These are phyloP conservation scores for Phortica okadai DNA, from an alignment of 2,888 invertebrate species.

Conservation along the genomic window DNA sequence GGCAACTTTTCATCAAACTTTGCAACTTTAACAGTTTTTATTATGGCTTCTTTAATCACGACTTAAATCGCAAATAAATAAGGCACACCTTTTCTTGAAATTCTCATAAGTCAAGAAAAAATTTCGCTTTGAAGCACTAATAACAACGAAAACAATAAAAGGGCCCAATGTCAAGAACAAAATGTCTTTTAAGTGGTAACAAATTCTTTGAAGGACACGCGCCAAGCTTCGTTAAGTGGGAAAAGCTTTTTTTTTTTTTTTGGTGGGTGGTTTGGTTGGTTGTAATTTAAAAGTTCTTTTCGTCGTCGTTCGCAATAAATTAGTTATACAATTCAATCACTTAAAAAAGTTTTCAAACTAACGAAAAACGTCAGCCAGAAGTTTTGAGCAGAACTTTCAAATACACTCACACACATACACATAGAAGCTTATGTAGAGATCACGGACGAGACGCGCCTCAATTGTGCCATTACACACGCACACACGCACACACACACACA, in stretches of 20 bases:
- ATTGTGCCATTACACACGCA: background rate
- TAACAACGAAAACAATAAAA: no score
- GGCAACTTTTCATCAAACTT: no score
- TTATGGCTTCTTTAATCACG: no score
- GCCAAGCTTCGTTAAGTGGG: background rate
- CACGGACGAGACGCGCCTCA: conserved; percentile 7
- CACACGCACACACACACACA: background rate
- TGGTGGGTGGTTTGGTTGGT: background rate
- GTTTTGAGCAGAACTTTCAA: background rate
- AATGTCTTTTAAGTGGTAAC: no score
- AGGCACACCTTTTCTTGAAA: no score
- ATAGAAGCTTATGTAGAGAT: background rate
- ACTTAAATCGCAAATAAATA: no score
- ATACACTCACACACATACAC: background rate
- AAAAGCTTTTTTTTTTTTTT: background rate
- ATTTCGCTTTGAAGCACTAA: no score
- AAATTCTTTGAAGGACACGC: background rate
- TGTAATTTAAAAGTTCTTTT: conserved; percentile 22
- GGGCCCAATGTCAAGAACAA: no score
- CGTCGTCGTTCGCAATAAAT: conserved; percentile 20
- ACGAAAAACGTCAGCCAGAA: conserved; percentile 16
- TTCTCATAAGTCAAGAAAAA: no score
- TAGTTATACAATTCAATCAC: conserved; percentile 33
- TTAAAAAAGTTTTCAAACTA: conserved; percentile 20
- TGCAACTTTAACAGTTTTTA: no score